A percentile compares a stretch with the other conserved stretches of the same genome.
These are phyloP conservation scores for Aramus guarauna DNA, from an alignment of 2,113 vertebrate species.

Conservation along the genomic window DNA sequence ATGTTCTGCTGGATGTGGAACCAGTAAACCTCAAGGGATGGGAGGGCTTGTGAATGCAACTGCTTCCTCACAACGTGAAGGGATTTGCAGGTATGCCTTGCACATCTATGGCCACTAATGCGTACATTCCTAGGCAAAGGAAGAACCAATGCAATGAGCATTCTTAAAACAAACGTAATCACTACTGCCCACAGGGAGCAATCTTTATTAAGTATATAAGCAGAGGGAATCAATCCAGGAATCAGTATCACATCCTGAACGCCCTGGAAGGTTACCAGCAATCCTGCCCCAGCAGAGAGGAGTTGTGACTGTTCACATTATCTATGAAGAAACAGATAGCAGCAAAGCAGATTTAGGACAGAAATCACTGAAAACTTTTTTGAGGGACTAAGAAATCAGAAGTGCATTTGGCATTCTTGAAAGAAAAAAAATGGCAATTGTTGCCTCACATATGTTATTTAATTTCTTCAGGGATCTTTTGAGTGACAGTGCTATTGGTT, in stretches of 20 bases:
- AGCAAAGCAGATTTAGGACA: neutral
- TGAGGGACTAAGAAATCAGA: neutral
- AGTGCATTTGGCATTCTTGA: neutral
- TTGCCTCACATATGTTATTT: neutral
- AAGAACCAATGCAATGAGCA: neutral
- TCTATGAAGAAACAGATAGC: neutral
- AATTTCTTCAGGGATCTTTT: neutral
- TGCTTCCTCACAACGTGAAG: fast-evolving
- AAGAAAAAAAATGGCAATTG: neutral
- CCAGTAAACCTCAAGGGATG: neutral
- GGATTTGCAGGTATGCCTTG: neutral
- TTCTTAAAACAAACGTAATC: neutral
- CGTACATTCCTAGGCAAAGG: neutral
- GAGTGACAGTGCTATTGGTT: neutral
- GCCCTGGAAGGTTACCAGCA: neutral
- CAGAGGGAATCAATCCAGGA: neutral
- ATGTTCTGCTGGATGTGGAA: neutral
- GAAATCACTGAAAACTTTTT: neutral
- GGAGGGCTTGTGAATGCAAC: neutral
- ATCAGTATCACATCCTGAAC: neutral
- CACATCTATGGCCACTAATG: neutral
- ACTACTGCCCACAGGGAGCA: neutral
- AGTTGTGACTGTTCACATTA: neutral
- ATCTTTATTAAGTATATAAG: neutral
- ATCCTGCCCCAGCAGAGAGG: neutral